Percentiles rank a stretch among this genome's conserved stretches.
These are phyloP conservation scores for Sabatieria punctata DNA, from an alignment of 2,888 invertebrate genomes.

Conservation along the genomic window DNA sequence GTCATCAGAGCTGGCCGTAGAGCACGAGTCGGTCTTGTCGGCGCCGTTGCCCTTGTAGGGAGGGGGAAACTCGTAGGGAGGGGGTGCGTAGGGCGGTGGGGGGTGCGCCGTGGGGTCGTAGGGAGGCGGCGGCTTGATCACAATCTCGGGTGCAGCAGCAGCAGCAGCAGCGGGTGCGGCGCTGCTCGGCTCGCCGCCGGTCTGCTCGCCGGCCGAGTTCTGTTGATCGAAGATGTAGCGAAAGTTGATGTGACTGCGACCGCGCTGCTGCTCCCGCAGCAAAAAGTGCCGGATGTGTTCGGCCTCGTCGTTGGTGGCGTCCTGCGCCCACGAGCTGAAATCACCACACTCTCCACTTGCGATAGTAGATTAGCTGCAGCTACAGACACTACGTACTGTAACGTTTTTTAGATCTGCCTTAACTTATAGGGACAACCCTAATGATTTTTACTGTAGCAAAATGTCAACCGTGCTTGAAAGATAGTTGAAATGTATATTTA, in stretches of 20 bases:
- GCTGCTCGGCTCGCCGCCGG: background rate
- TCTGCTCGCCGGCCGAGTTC: background rate
- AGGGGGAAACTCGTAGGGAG: background rate
- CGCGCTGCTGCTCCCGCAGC: conserved; percentile 20
- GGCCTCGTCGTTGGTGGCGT: conserved; percentile 17
- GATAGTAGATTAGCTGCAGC: too few species aligned
- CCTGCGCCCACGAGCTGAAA: conserved; percentile 23
- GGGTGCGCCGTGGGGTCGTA: conserved; percentile 1
- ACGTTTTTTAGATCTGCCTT: too few species aligned
- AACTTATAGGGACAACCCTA: too few species aligned
- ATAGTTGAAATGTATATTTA: too few species aligned
- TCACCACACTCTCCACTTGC: background rate
- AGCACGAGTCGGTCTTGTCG: conserved; percentile 6
- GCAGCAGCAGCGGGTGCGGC: background rate
- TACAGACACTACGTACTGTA: too few species aligned
- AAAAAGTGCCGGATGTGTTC: conserved; percentile 20
- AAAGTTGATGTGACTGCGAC: conserved; percentile 16
- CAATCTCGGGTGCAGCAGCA: background rate
- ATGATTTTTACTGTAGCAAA: too few species aligned
- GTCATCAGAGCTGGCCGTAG: conserved; percentile 7
- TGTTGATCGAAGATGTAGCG: conserved; percentile 9
- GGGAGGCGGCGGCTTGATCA: background rate
- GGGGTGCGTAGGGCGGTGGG: background rate
- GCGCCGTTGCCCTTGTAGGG: conserved; percentile 2
- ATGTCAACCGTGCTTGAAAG: too few species aligned